Percentiles rank a stretch among this genome's conserved stretches.
Conservation (phyloP, 2,888 invertebrate genomes). For the Fabriciana adippe region DNA sequence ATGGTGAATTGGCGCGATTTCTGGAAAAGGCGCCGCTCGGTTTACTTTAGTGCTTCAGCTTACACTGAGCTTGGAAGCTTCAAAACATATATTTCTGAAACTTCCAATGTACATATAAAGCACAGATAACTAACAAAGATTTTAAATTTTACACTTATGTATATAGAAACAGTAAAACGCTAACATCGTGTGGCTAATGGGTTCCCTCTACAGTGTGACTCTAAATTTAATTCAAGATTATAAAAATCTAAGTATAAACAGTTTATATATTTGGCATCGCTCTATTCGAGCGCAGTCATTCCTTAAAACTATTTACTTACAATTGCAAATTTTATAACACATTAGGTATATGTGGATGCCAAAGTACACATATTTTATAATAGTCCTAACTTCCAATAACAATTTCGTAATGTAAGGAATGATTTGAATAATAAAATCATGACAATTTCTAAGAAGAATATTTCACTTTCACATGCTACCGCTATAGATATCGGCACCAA, state of each 20-base stretch:
- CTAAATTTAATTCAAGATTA: constrained; percentile 30
- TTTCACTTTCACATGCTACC: constrained; percentile 39
- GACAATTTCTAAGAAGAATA: constrained; percentile 16
- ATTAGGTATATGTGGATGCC: constrained; percentile 11
- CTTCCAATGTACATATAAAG: constrained; percentile 40
- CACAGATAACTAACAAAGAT: constrained; percentile 46
- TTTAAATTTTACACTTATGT: constrained; percentile 20
- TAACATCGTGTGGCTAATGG: constrained; percentile 35
- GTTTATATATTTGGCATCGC: constrained; percentile 32
- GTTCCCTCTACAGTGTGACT: constrained; percentile 33
- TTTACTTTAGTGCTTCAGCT: constrained; percentile 40
- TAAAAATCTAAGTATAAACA: constrained; percentile 32
- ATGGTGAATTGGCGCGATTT: constrained; percentile 78
- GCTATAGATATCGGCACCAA: constrained; percentile 41
- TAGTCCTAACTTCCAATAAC: constrained; percentile 20
- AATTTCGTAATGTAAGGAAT: constrained; percentile 23
- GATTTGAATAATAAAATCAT: constrained; percentile 17
- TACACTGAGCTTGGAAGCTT: constrained; percentile 40
- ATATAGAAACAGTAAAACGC: constrained; percentile 26
- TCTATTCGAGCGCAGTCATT: constrained; percentile 22
- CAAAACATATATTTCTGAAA: constrained; percentile 33
- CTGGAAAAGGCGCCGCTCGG: constrained; percentile 60
- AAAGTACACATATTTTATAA: constrained; percentile 15
- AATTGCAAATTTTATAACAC: constrained; percentile 17
- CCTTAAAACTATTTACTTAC: constrained; percentile 28